Evolutionary conservation across 2,888 invertebrate genomes (phyloP).

Genomic region (Epirrita christyi): DNA sequence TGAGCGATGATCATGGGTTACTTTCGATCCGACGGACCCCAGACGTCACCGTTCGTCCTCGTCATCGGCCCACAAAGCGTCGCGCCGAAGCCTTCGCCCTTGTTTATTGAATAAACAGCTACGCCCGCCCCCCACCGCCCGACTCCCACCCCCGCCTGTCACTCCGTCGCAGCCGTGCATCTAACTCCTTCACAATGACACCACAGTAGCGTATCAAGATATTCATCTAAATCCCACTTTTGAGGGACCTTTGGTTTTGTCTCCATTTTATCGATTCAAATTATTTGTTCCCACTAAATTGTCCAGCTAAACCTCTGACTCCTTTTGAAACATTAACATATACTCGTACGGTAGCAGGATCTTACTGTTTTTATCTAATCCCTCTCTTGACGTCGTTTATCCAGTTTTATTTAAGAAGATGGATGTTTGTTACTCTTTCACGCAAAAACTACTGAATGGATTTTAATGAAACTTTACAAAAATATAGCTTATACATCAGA

Average conservation of each 20-base stretch:
- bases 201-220: conserved; percentile 30
- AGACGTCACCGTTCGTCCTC: conserved; percentile 27
- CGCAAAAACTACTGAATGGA: too few species aligned
- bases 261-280: conserved; percentile 17
- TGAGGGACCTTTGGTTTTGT: conserved; percentile 20
- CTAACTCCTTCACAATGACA: conserved; percentile 23
- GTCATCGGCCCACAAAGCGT: conserved; percentile 66
- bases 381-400: too few species aligned
- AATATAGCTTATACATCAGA: too few species aligned
- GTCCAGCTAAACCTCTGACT: too few species aligned
- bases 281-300: not conserved
- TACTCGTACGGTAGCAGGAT: too few species aligned
- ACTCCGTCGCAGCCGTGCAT: conserved; percentile 9
- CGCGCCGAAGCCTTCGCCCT: conserved; percentile 47
- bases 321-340: too few species aligned
- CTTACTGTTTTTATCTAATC: too few species aligned
- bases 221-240: conserved; percentile 19
- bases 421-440: too few species aligned
- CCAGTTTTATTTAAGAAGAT: too few species aligned
- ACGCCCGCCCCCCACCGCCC: conserved; percentile 38
- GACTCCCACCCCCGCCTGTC: conserved; percentile 35
- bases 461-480: too few species aligned
- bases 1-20: conserved; percentile 1
- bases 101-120: conserved; percentile 76
- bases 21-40: not conserved